Evolutionary conservation across 2,888 invertebrate species (phyloP).

Genomic region (Xestia ashworthii): DNA sequence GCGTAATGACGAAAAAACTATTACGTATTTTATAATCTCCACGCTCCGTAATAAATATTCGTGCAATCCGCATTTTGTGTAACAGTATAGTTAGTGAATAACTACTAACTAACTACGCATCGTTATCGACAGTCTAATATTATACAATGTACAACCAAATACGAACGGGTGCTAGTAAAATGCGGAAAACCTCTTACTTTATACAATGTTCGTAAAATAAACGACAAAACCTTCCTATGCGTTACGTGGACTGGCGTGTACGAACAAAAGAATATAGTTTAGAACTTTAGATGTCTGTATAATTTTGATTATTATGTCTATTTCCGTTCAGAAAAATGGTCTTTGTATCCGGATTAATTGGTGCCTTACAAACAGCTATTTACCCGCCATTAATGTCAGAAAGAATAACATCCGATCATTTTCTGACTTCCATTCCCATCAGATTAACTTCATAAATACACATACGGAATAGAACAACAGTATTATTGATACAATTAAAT

Average conservation of each 20-base stretch:
- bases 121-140: constrained; percentile 46
- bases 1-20: neutral
- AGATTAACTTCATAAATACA: constrained; percentile 28
- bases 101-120: constrained; percentile 41
- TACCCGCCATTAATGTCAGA: constrained; percentile 1
- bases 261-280: constrained; percentile 52
- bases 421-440: constrained; percentile 4
- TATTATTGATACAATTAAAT: constrained; percentile 24
- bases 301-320: constrained; percentile 34
- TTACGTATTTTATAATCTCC: constrained; percentile 13
- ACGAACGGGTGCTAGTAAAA: constrained; percentile 32
- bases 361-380: constrained; percentile 5
- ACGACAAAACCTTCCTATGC: constrained; percentile 52
- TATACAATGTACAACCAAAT: constrained; percentile 46
- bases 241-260: constrained; percentile 44
- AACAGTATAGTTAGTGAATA: constrained; percentile 41
- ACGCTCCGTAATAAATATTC: constrained; percentile 44
- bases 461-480: neutral
- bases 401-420: constrained; percentile 9
- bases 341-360: constrained; percentile 42
- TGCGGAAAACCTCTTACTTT: constrained; percentile 62
- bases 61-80: constrained; percentile 15
- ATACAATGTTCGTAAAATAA: constrained; percentile 34
- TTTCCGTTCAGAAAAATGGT: constrained; percentile 28
- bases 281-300: constrained; percentile 39